A percentile compares a stretch with the other conserved stretches of the same genome.
Evolutionary conservation across 2,113 vertebrate species (phyloP).

Genomic region (Muntiacus muntjak): DNA sequence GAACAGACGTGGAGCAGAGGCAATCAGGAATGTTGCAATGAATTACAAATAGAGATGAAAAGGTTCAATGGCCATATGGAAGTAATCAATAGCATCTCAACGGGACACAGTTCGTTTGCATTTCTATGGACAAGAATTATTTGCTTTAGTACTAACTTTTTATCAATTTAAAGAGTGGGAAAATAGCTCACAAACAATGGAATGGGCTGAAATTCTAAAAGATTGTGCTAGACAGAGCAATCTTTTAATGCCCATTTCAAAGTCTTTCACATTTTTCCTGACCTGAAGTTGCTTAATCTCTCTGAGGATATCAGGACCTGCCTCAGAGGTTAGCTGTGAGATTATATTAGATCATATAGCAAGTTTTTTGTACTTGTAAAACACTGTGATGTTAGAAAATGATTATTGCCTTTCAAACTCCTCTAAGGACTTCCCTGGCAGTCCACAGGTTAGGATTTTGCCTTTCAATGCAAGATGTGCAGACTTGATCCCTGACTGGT

Average conservation of each 20-base stretch:
- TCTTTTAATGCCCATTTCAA: background rate
- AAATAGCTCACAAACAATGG: background rate
- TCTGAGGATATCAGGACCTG: background rate
- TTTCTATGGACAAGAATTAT: background rate
- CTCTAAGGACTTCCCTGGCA: background rate
- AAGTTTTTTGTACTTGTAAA: background rate
- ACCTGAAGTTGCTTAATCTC: background rate
- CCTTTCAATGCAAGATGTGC: background rate
- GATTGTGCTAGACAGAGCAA: background rate
- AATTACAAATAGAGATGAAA: background rate
- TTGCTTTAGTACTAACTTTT: background rate
- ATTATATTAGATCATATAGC: background rate
- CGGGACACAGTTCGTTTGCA: background rate
- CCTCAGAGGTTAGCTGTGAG: background rate
- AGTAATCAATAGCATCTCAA: background rate
- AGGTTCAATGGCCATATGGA: too few species aligned
- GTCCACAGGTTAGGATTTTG: background rate
- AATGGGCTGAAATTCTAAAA: background rate
- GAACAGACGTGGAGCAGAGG: background rate
- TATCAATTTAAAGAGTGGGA: background rate
- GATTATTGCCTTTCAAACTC: background rate
- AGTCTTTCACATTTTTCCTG: background rate
- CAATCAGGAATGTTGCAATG: background rate
- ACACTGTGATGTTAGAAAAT: background rate
- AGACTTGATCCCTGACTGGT: background rate